Base-by-base conservation (phyloP, 2,113 vertebrate genomes). In the Psettodes erumei region DNA sequence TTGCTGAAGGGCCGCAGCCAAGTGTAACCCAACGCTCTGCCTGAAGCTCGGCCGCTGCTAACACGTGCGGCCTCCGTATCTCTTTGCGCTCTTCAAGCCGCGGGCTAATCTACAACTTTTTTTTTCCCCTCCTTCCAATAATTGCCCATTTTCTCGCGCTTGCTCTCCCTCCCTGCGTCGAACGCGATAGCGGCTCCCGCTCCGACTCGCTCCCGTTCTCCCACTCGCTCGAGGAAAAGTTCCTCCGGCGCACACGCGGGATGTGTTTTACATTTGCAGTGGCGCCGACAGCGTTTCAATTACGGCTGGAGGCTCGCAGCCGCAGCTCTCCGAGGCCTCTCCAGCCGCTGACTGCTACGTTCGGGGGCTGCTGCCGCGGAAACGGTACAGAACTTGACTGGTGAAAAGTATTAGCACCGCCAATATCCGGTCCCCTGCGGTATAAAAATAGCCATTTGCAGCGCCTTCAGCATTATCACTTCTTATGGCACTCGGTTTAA, bases 221-320 rank as follows among this genome's bases (percentile, higher is more conserved):
- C 51, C 58, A 35, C 43, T 63, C 55, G 63, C 76, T 85, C 55
- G 16, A 65, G 71, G 76, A 84, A 85, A 85, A 45, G 42, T 68
- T 83, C 42, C 64, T 75, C 59, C 65, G 53, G 68, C 59, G 6
- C 64, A 66, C 32, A 72, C 47, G 53, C 80, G 42, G 73, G 42
- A 79, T 82, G 64, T 74, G 70, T 80, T 87, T 86, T 80, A 80
- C 67, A 72, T 81, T 80, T 86, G 62, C 32, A 58, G 12, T 68
- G 63, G 65, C 47, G 68, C 21, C 75, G 58, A 30, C 75, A 59
- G 73, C 15, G 77, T 45, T 86, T 77, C 64, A 84, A 74, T 86
- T 83, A 76, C 76, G 53, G 81, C 78, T 84, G 43, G 63, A 75
- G 81, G 75, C 72, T 48, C 75, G 37, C 37, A 53, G 67, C 37